Base-by-base conservation (phyloP, 2,888 invertebrate genomes). In the Podotricha telesiphe region DNA sequence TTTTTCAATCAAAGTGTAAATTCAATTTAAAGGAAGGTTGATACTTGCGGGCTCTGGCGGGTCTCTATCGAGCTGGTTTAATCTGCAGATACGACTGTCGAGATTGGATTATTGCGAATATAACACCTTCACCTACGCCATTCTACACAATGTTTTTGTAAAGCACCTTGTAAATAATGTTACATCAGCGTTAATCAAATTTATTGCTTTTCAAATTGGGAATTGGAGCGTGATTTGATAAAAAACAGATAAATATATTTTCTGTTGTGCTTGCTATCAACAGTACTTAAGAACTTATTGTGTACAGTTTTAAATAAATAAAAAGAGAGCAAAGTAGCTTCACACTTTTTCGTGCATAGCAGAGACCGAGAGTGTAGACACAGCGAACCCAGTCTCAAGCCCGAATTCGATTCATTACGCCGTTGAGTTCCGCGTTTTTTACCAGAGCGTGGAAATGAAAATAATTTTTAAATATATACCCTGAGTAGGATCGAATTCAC, bases 1-100 rank as follows among this genome's bases (percentile, higher is more conserved):
- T 22, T 65, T 56, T 56, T 65, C 47, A 56, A 37, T 48, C 47
- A 65, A 56, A 56, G 40, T 65, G 59, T 59, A 58, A 58, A 58
- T 58, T 58, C 22, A 58, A 58, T 65, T 20, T 56, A 65, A 58
- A 58, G 37, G n/a, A 22, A 59, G 22, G 59, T 28, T 48, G 47
- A 48, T 48, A 48, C 62, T 48, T 48, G 47, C 55, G n/a, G n/a
- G 28, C n/a, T 28, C 22, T 19, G 37, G 62, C 47, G 66, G 48
- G 10, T 34, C 11, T 17, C 65, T 20, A 40, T 20, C 34, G 56
- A 7, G 65, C 15, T 48, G 42, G 65, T 65, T 56, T 65, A 45
- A 56, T 65, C 56, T 56, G 17, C 55, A 28, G 56, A 65, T 65
- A 65, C 56, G 65, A 47, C 65, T 45, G 28, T 6, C 8, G 64